phyloP scores from a whole-genome alignment of 2,888 invertebrate genomes.

The Steinernema carpocapsae region DNA sequence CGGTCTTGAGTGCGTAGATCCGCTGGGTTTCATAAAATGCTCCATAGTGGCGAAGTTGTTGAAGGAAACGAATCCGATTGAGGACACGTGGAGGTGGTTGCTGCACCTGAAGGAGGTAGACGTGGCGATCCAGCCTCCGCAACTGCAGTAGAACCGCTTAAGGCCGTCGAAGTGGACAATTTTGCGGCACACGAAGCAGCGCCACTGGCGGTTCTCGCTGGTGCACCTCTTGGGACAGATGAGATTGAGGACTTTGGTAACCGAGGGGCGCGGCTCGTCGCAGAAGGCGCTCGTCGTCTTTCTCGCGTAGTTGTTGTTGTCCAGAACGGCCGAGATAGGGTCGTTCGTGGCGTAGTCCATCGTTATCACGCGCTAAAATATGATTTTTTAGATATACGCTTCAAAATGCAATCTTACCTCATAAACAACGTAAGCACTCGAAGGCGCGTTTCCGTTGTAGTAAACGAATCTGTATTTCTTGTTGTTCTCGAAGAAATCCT shows the following conservation, averaged over 20 bases:
- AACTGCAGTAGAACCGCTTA: background rate
- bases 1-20: too few relatives aligned
- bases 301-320: constrained; percentile 7
- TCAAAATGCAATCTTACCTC: background rate
- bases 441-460: background rate
- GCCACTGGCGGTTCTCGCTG: background rate
- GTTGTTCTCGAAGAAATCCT: background rate
- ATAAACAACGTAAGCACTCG: constrained; percentile 5
- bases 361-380: background rate
- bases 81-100: constrained; percentile 18
- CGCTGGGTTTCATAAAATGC: too few relatives aligned
- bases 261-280: background rate
- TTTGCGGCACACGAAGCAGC: background rate
- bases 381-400: background rate
- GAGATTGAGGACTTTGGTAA: background rate
- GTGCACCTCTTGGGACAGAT: background rate
- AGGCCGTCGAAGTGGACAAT: background rate
- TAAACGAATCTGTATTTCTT: background rate
- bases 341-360: background rate
- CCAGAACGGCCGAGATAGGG: background rate
- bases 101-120: constrained; percentile 13
- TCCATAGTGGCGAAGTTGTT: too few relatives aligned
- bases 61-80: too few relatives aligned
- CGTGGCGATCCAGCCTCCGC: constrained; percentile 5
- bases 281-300: background rate